phyloP scores from a whole-genome alignment of 2,888 invertebrate genomes.

The Ferdinandea cuprea region DNA sequence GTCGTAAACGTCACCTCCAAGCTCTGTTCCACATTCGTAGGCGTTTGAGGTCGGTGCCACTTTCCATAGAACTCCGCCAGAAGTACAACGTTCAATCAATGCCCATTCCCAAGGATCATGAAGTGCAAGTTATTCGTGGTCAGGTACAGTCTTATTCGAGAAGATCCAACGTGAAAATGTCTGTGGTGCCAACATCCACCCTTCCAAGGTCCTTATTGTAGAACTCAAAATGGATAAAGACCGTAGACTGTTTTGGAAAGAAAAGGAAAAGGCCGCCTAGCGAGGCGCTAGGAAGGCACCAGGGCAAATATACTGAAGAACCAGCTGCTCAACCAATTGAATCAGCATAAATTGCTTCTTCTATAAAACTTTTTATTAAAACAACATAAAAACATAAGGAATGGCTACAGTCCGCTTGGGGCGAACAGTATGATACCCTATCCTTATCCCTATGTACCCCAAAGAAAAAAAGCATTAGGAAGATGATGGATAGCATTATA shows the following conservation, averaged over 20 bases:
- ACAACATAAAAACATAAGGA: slow-evolving; percentile 40
- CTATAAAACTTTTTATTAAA: slow-evolving; percentile 60
- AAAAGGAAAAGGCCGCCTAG: slow-evolving; percentile 96
- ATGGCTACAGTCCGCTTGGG: too few relatives aligned
- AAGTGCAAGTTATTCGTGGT: slow-evolving; percentile 99
- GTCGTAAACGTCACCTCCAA: slow-evolving; percentile 98
- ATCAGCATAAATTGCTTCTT: slow-evolving; percentile 85
- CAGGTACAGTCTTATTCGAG: slow-evolving; percentile 99
- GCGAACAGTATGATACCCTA: too few relatives aligned
- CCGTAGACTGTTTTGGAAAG: slow-evolving; percentile 97
- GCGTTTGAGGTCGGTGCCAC: slow-evolving; percentile 97
- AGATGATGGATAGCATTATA: too few relatives aligned
- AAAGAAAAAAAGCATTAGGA: too few relatives aligned
- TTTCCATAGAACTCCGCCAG: slow-evolving; percentile 98
- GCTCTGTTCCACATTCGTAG: slow-evolving; percentile 99
- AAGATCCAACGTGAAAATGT: slow-evolving; percentile 99
- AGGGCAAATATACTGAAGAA: slow-evolving; percentile 98
- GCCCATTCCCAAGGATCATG: slow-evolving; percentile 99
- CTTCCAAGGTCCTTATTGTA: slow-evolving; percentile 98
- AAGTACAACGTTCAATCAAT: slow-evolving; percentile 99
- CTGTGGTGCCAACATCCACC: slow-evolving; percentile 99
- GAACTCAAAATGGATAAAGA: slow-evolving; percentile 99
- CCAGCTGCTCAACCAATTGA: slow-evolving; percentile 89
- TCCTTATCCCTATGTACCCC: too few relatives aligned
- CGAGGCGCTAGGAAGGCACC: slow-evolving; percentile 97